Base-by-base conservation (phyloP, 2,113 vertebrate species). In the Noturus placidus region DNA sequence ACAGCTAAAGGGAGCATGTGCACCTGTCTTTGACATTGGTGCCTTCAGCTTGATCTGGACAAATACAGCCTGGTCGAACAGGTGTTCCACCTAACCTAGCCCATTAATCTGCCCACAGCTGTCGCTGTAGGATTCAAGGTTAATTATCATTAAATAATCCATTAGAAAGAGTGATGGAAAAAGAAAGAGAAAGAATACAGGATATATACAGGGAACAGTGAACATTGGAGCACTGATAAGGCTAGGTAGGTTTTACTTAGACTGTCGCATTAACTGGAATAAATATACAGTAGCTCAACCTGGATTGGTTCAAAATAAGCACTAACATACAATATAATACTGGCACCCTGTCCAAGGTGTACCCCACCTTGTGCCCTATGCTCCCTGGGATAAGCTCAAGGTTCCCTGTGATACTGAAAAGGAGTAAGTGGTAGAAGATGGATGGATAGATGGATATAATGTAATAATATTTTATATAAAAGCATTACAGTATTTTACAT, bases 61-160 rank as follows among this genome's bases (percentile, higher is more conserved):
- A 92, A 93, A 94, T 94, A 94, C 94, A 92, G 92, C 93, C 92
- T 89, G 87, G 92, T 91, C 77, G 93, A 95, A 94, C 94, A 95
- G 94, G 94, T 95, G 94, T 93, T 94, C 92, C 90, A 65, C 90
- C 88, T 91, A 91, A 89, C 93, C 90, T 88, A 92, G 93, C 91
- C 93, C 93, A 95, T 95, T 93, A 94, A 95, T 95, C 94, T 95
- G 93, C 90, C 91, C 85, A 93, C 72, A 87, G 93, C 89, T 59
- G 93, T 94, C 94, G 93, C 94, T 87, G 93, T 93, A 92, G 93
- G 93, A 95, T 94, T 95, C 94, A 93, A 94, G 93, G 93, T 95
- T 96, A 94, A 95, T 95, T 95, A 95, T 95, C 94, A 65, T 95
- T 94, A 94, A 94, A 94, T 94, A 94, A 94, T 90, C 92, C 92